Evolutionary conservation across 1,140 invertebrate genomes (phyloP), one percentile per base, ranked within the genome.

Genomic region (Cecropterus lyciades): DNA sequence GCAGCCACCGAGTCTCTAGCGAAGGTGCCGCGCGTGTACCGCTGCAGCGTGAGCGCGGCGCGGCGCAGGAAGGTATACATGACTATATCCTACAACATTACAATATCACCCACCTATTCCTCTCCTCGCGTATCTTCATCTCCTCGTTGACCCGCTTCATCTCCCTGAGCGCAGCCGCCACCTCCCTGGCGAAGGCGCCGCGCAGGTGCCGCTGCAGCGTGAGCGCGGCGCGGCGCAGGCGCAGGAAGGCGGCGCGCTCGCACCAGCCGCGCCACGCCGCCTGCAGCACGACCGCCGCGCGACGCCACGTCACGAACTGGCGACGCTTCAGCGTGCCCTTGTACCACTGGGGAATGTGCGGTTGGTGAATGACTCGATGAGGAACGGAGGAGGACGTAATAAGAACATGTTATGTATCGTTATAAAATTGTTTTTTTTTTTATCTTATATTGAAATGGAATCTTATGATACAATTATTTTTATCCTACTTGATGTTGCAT

Each of bases 101-200:
- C n/a, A n/a, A n/a, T n/a, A n/a, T n/a, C n/a, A 37, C 30, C 48
- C 73, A 94, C 94, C 93, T 94, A 69, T 93, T 94, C 86, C 77
- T 93, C 89, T 95, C 94, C 77, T 97, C 96, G 57, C 96, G 93
- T 76, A 96, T 94, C 64, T 95, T 93, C 94, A 98, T 97, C 92
- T 98, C 97, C 81, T 98, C 97, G 87, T 99, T 98, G 20, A 98
- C 96, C n/a, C 96, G 93, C 73, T 96, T 94, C 96, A 98, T 98
- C 93, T 98, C 97, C 0, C 97, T 92, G 46, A 99, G 84, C 1
- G 97, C 97, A 5, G 95, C 92, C 0, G 98, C 98, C 8, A 96
- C 95, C 87, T 97, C 96, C 49, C 98, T 92, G 0, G 98, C 98
- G 92, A 98, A 98, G 77, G 98, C 97, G 43, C 98, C 98, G 33